Percentiles rank a stretch among this genome's conserved stretches.
phyloP scores from a whole-genome alignment of 2,113 vertebrate genomes.

The Vulpes vulpes region DNA sequence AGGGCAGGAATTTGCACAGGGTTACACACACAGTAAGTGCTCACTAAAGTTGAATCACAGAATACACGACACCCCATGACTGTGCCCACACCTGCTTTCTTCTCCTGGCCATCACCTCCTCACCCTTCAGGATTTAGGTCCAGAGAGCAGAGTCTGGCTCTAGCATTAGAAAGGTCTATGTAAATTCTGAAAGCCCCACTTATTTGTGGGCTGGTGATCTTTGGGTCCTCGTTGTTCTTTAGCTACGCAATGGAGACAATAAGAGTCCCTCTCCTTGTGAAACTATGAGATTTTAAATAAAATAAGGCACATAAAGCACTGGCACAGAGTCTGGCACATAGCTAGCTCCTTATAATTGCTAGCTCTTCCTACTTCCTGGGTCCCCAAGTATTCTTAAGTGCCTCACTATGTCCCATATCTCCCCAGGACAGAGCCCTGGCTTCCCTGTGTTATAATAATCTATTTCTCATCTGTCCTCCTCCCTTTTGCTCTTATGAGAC shows the following conservation, averaged over 20 bases:
- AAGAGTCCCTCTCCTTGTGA: neutral
- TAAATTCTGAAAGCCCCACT: constrained; percentile 42
- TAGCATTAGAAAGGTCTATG: neutral
- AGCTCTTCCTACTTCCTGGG: neutral
- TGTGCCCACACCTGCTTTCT: neutral
- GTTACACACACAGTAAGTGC: neutral
- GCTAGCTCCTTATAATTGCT: neutral
- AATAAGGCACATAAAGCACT: neutral
- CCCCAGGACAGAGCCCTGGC: neutral
- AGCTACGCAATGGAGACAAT: constrained; percentile 34
- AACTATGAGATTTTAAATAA: neutral
- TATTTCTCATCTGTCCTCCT: neutral
- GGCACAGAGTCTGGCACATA: neutral
- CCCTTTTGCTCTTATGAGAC: neutral
- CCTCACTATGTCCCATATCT: neutral
- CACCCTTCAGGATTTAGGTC: neutral
- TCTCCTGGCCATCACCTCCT: neutral
- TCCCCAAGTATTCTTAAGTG: neutral
- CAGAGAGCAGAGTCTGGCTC: neutral
- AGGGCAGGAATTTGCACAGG: neutral
- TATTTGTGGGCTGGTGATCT: neutral
- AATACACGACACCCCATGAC: neutral
- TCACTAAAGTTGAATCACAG: neutral
- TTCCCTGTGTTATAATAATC: neutral
- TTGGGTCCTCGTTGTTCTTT: neutral